Evolutionary conservation across 2,797 vertebrate species (phyloP), one percentile per base, ranked within the genome.

Genomic region (Arnoldichthys spilopterus): DNA sequence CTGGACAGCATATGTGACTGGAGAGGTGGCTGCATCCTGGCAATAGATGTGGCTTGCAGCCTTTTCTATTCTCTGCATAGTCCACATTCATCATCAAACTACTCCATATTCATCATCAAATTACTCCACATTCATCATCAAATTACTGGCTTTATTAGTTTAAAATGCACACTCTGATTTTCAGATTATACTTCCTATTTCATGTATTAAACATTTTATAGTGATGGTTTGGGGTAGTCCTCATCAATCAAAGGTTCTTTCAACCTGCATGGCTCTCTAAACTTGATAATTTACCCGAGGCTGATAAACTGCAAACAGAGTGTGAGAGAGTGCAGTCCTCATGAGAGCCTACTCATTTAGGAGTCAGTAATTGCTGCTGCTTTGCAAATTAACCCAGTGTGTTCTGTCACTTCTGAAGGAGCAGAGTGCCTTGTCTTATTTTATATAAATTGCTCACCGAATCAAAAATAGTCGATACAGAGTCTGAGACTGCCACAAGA

Each of bases 321-420:
- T n/a, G 8, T 18, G 26, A 18, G 45, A 30, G 43, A 64, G 32
- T 12, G 32, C n/a, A 32, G 45, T 69, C n/a, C 67, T 69, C 47
- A 9, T 18, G 45, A 28, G 16, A 11, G 16, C 67, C 67, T 45
- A 8, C 43, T 69, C 45, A 69, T 69, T 69, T 51, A 69, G 45
- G 13, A 51, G 45, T 2, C 45, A 51, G n/a, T 69, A 30, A 51
- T 51, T 69, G 67, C 45, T 26, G 24, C n/a, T 69, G 26, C 26
- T 67, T 47, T 67, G 22, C 40, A 69, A 26, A 69, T 32, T 51
- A 69, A 18, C 24, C 24, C 16, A 16, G 45, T 53, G 67, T 69
- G 67, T 18, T 51, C 15, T 49, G 47, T 69, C 24, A 69, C 51
- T 69, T 69, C 45, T 69, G 26, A 49, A 69, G 26, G 45, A 69